Percentiles rank a stretch among this genome's conserved stretches.
Conservation (phyloP, 2,797 vertebrate genomes). For the Danio albolineatus region DNA sequence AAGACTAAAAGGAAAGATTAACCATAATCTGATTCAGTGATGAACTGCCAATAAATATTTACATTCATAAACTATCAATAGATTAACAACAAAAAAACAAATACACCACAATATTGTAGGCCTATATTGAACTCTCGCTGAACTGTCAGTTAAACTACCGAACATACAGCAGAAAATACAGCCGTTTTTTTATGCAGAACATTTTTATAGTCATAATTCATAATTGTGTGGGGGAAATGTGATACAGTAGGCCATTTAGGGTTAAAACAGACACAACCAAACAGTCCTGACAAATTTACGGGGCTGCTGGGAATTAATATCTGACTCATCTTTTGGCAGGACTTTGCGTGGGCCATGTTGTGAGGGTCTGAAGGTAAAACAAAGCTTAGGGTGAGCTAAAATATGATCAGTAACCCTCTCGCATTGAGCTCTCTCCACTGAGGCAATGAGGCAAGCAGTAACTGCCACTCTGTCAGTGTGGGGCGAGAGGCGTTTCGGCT, state of each 20-base stretch:
- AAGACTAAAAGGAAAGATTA: too few species aligned
- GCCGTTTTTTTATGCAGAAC: too few species aligned
- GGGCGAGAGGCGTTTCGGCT: slow-evolving; percentile 70
- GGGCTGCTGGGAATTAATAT: slow-evolving; percentile 5
- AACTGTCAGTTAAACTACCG: too few species aligned
- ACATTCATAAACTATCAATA: too few species aligned
- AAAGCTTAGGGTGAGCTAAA: slow-evolving; percentile 34
- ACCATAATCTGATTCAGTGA: too few species aligned
- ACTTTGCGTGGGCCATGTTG: background rate
- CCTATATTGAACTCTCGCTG: too few species aligned
- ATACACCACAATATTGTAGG: too few species aligned
- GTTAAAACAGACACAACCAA: background rate
- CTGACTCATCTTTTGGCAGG: slow-evolving; percentile 39
- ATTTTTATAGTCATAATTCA: too few species aligned
- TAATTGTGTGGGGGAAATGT: background rate
- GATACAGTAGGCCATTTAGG: background rate
- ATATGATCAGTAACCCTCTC: slow-evolving; percentile 45
- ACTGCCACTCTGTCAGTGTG: slow-evolving; percentile 76
- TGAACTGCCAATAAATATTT: too few species aligned
- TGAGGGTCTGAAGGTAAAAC: slow-evolving; percentile 34
- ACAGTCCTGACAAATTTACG: background rate
- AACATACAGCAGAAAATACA: too few species aligned
- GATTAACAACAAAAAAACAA: too few species aligned
- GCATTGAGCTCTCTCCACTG: slow-evolving; percentile 30
- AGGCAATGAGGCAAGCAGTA: slow-evolving; percentile 70